Percentiles rank a stretch among this genome's conserved stretches.
Evolutionary conservation across 2,888 invertebrate species (phyloP).

Genomic region (Dryococelus australis): DNA sequence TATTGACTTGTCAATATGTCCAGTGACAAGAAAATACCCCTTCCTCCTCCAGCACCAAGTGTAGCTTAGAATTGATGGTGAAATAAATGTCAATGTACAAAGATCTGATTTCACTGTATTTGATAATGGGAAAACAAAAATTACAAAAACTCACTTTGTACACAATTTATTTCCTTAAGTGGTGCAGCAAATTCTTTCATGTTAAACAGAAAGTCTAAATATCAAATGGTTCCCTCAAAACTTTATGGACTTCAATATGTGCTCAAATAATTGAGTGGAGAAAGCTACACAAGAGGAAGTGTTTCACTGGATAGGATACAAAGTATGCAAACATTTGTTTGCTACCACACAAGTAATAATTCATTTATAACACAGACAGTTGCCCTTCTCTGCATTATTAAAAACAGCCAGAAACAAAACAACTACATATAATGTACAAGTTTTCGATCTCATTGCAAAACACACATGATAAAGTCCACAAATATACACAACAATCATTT

Average conservation of each 20-base stretch:
- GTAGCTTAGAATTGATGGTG: too few species aligned
- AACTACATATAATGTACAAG: not conserved
- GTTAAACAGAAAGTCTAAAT: not conserved
- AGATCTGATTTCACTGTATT: too few species aligned
- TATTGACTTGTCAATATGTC: too few species aligned
- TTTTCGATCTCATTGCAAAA: slow-evolving; percentile 4
- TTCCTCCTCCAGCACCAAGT: too few species aligned
- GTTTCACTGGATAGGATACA: not conserved
- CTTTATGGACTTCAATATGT: not conserved
- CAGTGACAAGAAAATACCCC: too few species aligned
- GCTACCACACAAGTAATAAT: not conserved
- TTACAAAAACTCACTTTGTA: too few species aligned
- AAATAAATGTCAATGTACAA: too few species aligned
- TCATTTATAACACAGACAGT: not conserved
- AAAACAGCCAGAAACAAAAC: not conserved
- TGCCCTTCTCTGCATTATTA: not conserved
- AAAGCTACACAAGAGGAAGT: not conserved
- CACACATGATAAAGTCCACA: not conserved
- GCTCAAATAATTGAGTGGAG: not conserved
- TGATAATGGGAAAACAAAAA: too few species aligned
- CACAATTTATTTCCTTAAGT: not conserved
- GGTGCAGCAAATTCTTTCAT: not conserved
- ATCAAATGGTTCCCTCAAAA: not conserved
- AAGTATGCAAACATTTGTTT: not conserved
- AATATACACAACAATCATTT: not conserved